phyloP scores from a whole-genome alignment of 2,797 vertebrate genomes.

The Linurgus olivaceus region DNA sequence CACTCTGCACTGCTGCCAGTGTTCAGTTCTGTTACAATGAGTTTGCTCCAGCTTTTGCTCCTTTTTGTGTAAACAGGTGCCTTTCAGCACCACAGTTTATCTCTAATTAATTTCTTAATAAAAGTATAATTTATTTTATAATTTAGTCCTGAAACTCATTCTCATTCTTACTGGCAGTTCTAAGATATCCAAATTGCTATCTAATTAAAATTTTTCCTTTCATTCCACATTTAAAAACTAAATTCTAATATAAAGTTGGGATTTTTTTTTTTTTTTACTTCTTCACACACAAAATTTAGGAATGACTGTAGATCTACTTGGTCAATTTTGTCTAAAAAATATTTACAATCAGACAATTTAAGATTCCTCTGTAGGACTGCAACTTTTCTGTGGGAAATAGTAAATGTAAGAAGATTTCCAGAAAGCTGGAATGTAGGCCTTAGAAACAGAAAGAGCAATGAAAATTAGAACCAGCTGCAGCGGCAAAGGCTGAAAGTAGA shows the following conservation, averaged over 20 bases:
- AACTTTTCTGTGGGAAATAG: neutral
- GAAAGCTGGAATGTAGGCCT: neutral
- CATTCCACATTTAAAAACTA: neutral
- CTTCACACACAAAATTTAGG: neutral
- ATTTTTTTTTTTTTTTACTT: neutral
- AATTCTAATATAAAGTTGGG: neutral
- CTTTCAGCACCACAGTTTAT: neutral
- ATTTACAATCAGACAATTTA: conserved; percentile 9
- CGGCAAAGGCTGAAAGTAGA: neutral
- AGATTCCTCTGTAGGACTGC: neutral
- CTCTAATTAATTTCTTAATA: neutral
- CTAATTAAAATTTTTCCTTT: neutral
- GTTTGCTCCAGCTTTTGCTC: neutral
- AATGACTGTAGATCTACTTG: neutral
- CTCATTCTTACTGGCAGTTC: neutral
- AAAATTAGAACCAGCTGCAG: neutral
- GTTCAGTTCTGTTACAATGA: neutral
- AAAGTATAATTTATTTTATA: neutral
- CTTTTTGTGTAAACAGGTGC: neutral
- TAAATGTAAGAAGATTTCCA: neutral
- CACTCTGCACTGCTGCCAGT: neutral
- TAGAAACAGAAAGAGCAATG: neutral
- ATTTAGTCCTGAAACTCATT: neutral
- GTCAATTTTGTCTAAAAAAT: neutral
- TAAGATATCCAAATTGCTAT: neutral